Percentiles rank a stretch among this genome's conserved stretches.
phyloP scores from a whole-genome alignment of 2,888 invertebrate genomes.

The Atherix ibis region DNA sequence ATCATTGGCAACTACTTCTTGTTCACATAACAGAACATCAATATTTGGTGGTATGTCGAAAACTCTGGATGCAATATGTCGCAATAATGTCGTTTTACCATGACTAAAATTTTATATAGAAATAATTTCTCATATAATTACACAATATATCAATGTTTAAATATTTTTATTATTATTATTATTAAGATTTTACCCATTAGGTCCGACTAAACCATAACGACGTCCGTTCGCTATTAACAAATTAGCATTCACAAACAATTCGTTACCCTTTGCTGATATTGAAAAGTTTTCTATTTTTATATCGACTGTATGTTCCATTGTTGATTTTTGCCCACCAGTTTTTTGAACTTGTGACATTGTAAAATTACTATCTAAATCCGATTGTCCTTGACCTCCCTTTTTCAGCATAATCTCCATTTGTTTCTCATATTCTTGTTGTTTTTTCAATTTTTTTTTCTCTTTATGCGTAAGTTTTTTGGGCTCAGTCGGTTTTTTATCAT shows the following conservation, averaged over 20 bases:
- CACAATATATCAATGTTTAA: slow-evolving; percentile 1
- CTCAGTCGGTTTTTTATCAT: too few relatives aligned
- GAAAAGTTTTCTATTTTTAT: slow-evolving; percentile 98
- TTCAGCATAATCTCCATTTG: slow-evolving; percentile 72
- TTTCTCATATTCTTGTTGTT: slow-evolving; percentile 74
- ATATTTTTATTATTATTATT: neutral
- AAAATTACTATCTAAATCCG: slow-evolving; percentile 84
- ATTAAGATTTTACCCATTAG: slow-evolving; percentile 67
- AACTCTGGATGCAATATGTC: slow-evolving; percentile 80
- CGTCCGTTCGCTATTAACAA: slow-evolving; percentile 84
- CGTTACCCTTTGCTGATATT: slow-evolving; percentile 93
- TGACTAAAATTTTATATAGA: slow-evolving; percentile 41
- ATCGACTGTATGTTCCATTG: slow-evolving; percentile 85
- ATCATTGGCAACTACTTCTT: slow-evolving; percentile 92
- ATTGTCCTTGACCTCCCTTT: slow-evolving; percentile 78
- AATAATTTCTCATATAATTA: slow-evolving; percentile 3
- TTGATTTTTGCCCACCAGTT: slow-evolving; percentile 57
- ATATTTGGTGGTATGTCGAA: slow-evolving; percentile 93
- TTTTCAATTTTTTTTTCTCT: slow-evolving; percentile 82
- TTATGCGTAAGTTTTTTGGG: slow-evolving; percentile 79
- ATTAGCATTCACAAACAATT: slow-evolving; percentile 90
- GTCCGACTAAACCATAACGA: slow-evolving; percentile 94
- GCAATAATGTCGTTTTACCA: slow-evolving; percentile 91
- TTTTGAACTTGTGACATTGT: slow-evolving; percentile 77
- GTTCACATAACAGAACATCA: slow-evolving; percentile 91